Evolutionary conservation across 2,113 vertebrate species (phyloP), one percentile per base, ranked within the genome.

Genomic region (Callopanchax toddi): DNA sequence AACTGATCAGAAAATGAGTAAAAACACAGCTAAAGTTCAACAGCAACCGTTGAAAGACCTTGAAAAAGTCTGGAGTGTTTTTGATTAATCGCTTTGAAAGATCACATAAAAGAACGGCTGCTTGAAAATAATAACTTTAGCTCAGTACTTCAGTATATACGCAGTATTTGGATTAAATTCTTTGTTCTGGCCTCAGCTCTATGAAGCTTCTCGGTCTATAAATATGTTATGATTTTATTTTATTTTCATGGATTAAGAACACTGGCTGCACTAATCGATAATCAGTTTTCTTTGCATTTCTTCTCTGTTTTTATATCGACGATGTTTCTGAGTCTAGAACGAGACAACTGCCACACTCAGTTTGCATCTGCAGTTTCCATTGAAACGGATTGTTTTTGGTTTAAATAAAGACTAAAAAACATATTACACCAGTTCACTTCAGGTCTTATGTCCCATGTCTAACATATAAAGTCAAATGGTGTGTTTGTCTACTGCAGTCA

Each of bases 401-500:
- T 54, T 36, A 52, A 43, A 11, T 23, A 50, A 53, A 37, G 2
- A 13, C 44, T 17, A 57, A 32, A 2, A 13, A 44, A 56, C 37
- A 11, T 13, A 18, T 18, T 43, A 26, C 15, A 42, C 26, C 21
- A 34, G 36, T 11, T 10, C 22, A 54, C 17, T 10, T 61, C 11
- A 59, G 22, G 32, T 43, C 34, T 16, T 40, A 21, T 39, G 6
- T 48, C 57, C 50, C 55, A 48, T 67, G 29, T 50, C 65, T 54
- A 26, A 50, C 54, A 55, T 60, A 71, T 32, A 76, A 74, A 66
- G 59, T 67, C 12, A 53, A 50, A 52, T 65, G 23, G 48, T 51
- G 60, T 69, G 62, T 78, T 29, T 50, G 54, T 83, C 80, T 89
- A 83, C 79, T 84, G 87, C 83, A 12, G 53, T 79, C 83, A 66